Conservation (phyloP, 2,113 vertebrate species). For the Potamarius usumacintae region DNA sequence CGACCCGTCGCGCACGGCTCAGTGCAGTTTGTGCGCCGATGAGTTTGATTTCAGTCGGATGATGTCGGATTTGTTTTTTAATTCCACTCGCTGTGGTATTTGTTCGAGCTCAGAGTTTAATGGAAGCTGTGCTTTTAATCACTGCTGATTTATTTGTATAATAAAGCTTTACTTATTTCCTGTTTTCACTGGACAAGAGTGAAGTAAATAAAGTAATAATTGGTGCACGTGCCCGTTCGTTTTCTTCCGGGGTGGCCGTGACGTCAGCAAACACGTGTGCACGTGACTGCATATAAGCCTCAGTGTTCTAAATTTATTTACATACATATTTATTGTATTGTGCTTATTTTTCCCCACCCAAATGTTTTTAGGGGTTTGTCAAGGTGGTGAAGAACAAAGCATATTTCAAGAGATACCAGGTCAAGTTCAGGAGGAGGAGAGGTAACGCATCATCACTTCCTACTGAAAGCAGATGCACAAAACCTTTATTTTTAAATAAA, state of each 20-base stretch:
- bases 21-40: background rate
- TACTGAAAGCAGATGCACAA: background rate
- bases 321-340: too few relatives aligned
- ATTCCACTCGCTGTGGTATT: background rate
- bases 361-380: conserved; percentile 85
- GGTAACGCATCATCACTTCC: conserved; percentile 66
- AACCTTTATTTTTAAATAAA: too few relatives aligned
- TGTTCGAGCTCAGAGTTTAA: background rate
- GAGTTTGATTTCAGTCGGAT: conserved; percentile 66
- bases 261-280: background rate
- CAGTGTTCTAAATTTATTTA: background rate
- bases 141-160: accelerated
- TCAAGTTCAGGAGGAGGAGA: conserved; percentile 97
- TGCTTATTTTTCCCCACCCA: background rate
- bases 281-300: background rate
- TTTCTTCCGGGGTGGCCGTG: background rate
- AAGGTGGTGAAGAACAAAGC: conserved; percentile 99
- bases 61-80: conserved; percentile 72
- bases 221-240: background rate
- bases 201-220: background rate
- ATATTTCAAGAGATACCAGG: conserved; percentile 99
- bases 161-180: background rate
- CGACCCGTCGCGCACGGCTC: conserved; percentile 43
- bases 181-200: accelerated
- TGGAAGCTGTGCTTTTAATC: background rate